These are phyloP conservation scores for Gymnothorax javanicus DNA, from an alignment of 2,797 vertebrate genomes.

Conservation along the genomic window DNA sequence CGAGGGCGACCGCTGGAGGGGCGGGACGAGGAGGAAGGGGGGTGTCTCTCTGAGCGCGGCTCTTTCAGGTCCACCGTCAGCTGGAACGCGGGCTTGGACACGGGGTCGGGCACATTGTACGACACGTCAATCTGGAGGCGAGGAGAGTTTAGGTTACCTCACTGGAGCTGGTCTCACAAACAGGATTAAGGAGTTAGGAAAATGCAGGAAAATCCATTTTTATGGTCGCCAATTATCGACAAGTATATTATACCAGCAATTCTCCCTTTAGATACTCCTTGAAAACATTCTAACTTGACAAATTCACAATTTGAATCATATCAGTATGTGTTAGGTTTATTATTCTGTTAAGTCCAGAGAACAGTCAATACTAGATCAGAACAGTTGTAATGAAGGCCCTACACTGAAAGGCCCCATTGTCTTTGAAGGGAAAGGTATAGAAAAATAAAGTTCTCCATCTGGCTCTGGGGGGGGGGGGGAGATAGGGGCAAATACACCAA, in stretches of 20 bases:
- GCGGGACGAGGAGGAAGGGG: constrained; percentile 49
- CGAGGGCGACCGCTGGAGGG: constrained; percentile 51
- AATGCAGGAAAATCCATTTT: not conserved
- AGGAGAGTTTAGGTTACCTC: not conserved
- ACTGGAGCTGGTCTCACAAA: not conserved
- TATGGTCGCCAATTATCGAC: not conserved
- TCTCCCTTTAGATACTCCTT: not conserved
- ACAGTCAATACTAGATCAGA: constrained; percentile 26
- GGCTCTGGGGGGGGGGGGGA: constrained; percentile 31
- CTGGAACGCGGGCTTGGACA: constrained; percentile 89
- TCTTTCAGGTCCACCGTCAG: constrained; percentile 87
- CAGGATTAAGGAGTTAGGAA: too few species aligned
- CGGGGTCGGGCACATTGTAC: constrained; percentile 89
- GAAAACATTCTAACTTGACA: not conserved
- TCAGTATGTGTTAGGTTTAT: not conserved
- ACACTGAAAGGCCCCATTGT: constrained; percentile 55
- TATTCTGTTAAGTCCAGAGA: constrained; percentile 14
- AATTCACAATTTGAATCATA: not conserved
- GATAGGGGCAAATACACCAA: constrained; percentile 56
- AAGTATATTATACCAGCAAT: not conserved
- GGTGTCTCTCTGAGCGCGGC: constrained; percentile 70
- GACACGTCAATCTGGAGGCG: constrained; percentile 83
- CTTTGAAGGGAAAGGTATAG: constrained; percentile 49
- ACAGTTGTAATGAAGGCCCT: constrained; percentile 41
- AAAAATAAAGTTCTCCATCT: constrained; percentile 54